phyloP scores from a whole-genome alignment of 2,113 vertebrate genomes.

The Aramus guarauna region DNA sequence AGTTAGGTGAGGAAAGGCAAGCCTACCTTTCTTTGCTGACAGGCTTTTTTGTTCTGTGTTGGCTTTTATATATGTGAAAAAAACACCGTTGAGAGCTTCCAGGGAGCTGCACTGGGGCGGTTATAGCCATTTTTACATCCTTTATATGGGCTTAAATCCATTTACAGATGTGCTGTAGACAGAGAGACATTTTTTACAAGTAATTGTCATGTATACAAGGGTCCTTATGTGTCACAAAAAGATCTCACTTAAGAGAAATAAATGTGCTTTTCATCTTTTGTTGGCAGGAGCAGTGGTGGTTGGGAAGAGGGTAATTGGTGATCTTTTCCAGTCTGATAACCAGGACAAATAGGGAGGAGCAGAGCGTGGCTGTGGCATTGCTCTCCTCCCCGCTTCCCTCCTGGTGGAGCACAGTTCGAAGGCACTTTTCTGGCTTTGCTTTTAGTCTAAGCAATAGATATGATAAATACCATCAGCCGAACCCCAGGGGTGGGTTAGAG shows the following conservation, averaged over 20 bases:
- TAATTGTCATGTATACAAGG: slow-evolving; percentile 48
- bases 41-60: slow-evolving; percentile 60
- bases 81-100: slow-evolving; percentile 36
- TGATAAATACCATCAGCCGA: neutral
- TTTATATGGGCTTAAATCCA: slow-evolving; percentile 48
- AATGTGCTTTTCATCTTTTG: slow-evolving; percentile 60
- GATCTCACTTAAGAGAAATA: slow-evolving; percentile 60
- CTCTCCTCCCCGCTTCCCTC: neutral
- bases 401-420: neutral
- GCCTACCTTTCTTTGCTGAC: slow-evolving; percentile 34
- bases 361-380: neutral
- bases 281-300: slow-evolving; percentile 26
- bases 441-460: neutral
- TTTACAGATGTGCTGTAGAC: slow-evolving; percentile 41
- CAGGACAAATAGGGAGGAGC: neutral
- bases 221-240: slow-evolving; percentile 51
- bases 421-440: neutral
- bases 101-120: neutral
- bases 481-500: neutral
- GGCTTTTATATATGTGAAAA: slow-evolving; percentile 58
- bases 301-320: slow-evolving; percentile 41
- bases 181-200: slow-evolving; percentile 57
- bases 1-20: slow-evolving; percentile 21
- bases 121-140: slow-evolving; percentile 30
- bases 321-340: slow-evolving; percentile 65